Conservation (phyloP, 2,797 vertebrate genomes). For the Poeciliopsis gracilis region DNA sequence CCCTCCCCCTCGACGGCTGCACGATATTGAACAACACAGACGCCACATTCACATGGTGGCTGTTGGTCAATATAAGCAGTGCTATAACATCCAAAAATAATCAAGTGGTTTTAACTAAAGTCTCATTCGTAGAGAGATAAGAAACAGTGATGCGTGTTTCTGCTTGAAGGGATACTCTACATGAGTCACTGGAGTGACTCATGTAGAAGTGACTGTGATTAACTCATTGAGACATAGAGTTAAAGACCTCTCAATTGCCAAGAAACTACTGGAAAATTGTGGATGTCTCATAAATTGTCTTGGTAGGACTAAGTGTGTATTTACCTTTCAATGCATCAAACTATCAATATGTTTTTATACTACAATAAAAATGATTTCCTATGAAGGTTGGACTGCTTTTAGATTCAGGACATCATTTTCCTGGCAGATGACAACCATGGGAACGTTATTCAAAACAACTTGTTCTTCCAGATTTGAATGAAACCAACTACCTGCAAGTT, state of each 20-base stretch:
- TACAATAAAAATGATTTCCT: neutral
- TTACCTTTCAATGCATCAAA: neutral
- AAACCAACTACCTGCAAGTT: neutral
- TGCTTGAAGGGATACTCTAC: conserved; percentile 78
- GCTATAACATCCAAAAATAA: conserved; percentile 23
- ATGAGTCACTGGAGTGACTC: conserved; percentile 72
- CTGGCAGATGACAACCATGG: too few species aligned
- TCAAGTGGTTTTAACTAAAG: conserved; percentile 24
- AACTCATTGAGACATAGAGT: conserved; percentile 80
- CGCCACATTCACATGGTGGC: conserved; percentile 12
- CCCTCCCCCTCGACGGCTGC: conserved; percentile 62
- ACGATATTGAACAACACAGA: conserved; percentile 25
- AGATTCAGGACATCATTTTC: neutral
- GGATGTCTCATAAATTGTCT: conserved; percentile 65
- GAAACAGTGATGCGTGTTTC: conserved; percentile 81
- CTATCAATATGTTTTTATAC: neutral
- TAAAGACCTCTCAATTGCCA: conserved; percentile 70
- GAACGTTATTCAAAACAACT: neutral
- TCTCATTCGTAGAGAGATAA: conserved; percentile 69
- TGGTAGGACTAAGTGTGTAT: neutral
- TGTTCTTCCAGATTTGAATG: neutral
- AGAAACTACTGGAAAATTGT: conserved; percentile 56
- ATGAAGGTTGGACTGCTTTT: neutral
- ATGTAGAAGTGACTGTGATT: conserved; percentile 73
- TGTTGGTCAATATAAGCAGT: neutral